Conservation (phyloP, 2,888 invertebrate genomes). For the Zeuzera pyrina region DNA sequence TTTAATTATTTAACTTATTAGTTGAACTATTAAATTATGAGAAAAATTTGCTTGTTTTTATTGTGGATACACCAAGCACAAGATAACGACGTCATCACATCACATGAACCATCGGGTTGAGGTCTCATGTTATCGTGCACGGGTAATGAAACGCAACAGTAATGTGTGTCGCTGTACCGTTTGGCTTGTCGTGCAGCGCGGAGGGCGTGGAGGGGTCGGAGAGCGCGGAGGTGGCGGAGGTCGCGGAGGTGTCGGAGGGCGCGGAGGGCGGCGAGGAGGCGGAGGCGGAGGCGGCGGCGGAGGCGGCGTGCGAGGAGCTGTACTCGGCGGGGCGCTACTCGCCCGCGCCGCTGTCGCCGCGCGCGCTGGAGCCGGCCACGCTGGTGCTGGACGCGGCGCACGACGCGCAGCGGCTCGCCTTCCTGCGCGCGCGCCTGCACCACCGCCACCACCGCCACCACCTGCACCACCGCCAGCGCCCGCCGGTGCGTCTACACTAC, state of each 20-base stretch:
- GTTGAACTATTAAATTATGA: no score
- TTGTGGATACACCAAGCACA: no score
- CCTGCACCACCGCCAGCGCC: not conserved
- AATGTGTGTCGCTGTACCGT: not conserved
- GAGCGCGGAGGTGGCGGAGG: conserved; percentile 33
- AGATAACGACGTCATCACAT: no score
- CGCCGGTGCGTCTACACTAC: not conserved
- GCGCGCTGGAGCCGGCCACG: conserved; percentile 81
- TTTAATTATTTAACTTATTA: no score
- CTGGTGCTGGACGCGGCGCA: conserved; percentile 83
- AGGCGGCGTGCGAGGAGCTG: conserved; percentile 29
- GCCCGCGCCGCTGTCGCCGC: conserved; percentile 77
- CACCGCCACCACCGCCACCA: conserved; percentile 38
- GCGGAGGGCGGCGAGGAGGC: conserved; percentile 21
- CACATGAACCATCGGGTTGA: no score
- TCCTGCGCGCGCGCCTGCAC: conserved; percentile 78
- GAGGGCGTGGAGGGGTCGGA: conserved; percentile 21
- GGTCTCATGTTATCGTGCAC: no score
- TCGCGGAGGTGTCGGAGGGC: conserved; percentile 19
- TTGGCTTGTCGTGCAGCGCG: conserved; percentile 15
- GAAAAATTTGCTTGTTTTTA: no score
- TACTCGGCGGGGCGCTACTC: conserved; percentile 90
- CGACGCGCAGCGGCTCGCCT: conserved; percentile 82
- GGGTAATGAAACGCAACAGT: not conserved
- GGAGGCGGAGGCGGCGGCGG: conserved; percentile 31